Conservation (phyloP, 2,797 vertebrate genomes). For the Selene dorsalis region DNA sequence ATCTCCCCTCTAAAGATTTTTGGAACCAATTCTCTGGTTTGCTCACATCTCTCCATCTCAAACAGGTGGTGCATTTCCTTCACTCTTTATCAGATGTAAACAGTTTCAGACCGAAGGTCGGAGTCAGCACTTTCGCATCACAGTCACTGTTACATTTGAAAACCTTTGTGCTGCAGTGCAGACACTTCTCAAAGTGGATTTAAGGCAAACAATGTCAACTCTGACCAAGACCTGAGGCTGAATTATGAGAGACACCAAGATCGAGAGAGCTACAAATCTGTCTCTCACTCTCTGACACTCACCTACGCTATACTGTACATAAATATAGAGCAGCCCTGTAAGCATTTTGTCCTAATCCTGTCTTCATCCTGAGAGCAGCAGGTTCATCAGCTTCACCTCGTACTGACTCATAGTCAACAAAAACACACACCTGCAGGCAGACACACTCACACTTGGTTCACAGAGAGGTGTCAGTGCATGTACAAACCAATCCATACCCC, state of each 20-base stretch:
- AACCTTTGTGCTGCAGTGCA: not conserved
- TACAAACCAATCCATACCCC: not conserved
- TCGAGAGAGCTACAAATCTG: not conserved
- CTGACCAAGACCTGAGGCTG: not conserved
- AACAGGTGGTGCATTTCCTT: no score
- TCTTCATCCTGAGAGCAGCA: conserved; percentile 34
- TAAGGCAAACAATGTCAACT: conserved; percentile 9
- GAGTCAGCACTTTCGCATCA: not conserved
- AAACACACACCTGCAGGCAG: conserved; percentile 46
- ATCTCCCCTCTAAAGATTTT: no score
- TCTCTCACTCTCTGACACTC: conserved; percentile 22
- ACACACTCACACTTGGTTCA: not conserved
- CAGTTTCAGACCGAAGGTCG: not conserved
- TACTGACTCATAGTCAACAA: conserved; percentile 50
- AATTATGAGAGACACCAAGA: not conserved
- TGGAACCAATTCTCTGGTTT: no score
- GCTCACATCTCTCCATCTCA: no score
- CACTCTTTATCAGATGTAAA: no score
- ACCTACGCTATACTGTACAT: conserved; percentile 19
- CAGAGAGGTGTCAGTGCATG: not conserved
- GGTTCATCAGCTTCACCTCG: conserved; percentile 37
- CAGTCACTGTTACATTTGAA: not conserved
- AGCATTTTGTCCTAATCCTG: conserved; percentile 48
- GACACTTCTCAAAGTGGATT: conserved; percentile 23
- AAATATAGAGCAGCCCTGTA: conserved; percentile 34